A percentile compares a stretch with the other conserved stretches of the same genome.
These are phyloP conservation scores for Eupithecia insigniata DNA, from an alignment of 2,888 invertebrate species.

Conservation along the genomic window DNA sequence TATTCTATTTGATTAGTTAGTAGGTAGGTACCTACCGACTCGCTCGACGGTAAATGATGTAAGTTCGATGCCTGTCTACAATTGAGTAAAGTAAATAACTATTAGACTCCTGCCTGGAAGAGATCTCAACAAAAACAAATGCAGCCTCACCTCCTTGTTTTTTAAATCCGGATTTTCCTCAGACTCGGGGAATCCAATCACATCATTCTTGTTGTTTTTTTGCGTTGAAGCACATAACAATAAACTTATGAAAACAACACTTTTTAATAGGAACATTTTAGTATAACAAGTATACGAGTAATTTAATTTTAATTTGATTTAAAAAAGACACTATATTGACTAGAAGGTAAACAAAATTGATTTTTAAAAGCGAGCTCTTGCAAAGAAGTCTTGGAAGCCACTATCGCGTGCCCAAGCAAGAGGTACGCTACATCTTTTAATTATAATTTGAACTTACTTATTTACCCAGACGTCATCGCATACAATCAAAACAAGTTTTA, in stretches of 20 bases:
- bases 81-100: background rate
- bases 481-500: constrained; percentile 64
- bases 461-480: constrained; percentile 56
- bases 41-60: background rate
- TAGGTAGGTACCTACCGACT: too few relatives aligned
- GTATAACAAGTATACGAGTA: background rate
- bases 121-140: background rate
- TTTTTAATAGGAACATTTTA: constrained; percentile 49
- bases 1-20: too few relatives aligned
- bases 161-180: constrained; percentile 66
- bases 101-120: background rate
- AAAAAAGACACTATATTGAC: constrained; percentile 27
- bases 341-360: constrained; percentile 23
- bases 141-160: constrained; percentile 66
- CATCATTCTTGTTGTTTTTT: constrained; percentile 53
- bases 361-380: constrained; percentile 40
- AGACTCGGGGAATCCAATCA: constrained; percentile 74
- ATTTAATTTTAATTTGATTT: background rate
- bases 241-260: constrained; percentile 47
- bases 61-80: background rate
- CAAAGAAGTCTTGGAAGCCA: constrained; percentile 50
- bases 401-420: constrained; percentile 46
- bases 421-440: constrained; percentile 41
- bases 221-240: constrained; percentile 51
- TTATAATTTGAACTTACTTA: background rate